These are phyloP conservation scores for Bugulina stolonifera DNA, from an alignment of 2,888 invertebrate genomes.

Conservation along the genomic window DNA sequence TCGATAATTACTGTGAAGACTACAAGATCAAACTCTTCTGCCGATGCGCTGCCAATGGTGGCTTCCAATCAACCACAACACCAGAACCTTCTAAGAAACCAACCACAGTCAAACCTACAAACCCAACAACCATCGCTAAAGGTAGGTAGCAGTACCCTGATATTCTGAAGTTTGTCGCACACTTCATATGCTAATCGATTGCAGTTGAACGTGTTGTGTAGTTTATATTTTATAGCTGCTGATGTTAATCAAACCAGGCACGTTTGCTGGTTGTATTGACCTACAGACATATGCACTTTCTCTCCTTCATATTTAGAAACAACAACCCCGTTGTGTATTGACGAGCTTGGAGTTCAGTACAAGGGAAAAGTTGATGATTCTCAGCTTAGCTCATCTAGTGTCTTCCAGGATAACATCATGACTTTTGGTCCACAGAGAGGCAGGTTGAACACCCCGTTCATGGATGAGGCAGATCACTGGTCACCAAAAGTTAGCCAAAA, in stretches of 20 bases:
- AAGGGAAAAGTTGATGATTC: constrained; percentile 58
- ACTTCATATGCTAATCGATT: no score
- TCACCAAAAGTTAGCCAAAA: constrained; percentile 60
- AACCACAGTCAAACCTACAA: no score
- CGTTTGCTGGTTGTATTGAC: no score
- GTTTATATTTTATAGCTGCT: no score
- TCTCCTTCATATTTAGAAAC: background rate
- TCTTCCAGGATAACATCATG: constrained; percentile 37
- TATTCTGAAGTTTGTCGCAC: no score
- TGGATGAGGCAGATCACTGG: constrained; percentile 65
- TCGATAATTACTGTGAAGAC: constrained; percentile 35
- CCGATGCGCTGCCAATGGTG: constrained; percentile 31
- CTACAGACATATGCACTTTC: no score
- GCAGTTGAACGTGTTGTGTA: no score
- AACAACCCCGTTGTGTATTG: constrained; percentile 53
- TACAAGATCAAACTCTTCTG: constrained; percentile 46
- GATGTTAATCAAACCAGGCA: no score
- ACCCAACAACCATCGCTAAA: background rate
- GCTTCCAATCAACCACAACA: constrained; percentile 26
- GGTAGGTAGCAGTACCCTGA: no score
- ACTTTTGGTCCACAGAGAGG: constrained; percentile 38
- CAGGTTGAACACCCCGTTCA: constrained; percentile 50
- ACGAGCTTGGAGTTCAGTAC: constrained; percentile 68
- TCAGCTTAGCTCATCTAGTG: constrained; percentile 66
- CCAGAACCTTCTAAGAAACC: background rate